Evolutionary conservation across 2,888 invertebrate species (phyloP).

Genomic region (Cerceris ruficornis): DNA sequence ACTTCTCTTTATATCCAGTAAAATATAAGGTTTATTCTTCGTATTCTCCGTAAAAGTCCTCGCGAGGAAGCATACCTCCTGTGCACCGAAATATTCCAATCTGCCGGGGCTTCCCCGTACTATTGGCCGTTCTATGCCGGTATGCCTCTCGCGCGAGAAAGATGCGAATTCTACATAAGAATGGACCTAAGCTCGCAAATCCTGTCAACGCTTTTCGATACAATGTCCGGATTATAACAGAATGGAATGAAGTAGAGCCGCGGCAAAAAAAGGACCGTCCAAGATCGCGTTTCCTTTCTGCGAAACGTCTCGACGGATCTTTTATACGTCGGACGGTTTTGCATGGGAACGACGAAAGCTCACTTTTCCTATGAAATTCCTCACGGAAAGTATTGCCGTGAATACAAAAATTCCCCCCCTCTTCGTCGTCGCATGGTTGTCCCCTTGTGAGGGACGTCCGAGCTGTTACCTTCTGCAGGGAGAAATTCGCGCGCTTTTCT

Average conservation of each 20-base stretch:
- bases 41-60: constrained; percentile 1
- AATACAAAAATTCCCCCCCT: constrained; percentile 19
- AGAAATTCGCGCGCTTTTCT: constrained; percentile 34
- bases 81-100: constrained; percentile 22
- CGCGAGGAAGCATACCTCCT: not conserved
- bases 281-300: constrained; percentile 11
- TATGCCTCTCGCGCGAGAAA: constrained; percentile 4
- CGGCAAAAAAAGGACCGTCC: constrained; percentile 1
- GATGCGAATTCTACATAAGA: constrained; percentile 5
- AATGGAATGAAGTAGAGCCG: constrained; percentile 17
- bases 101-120: not conserved
- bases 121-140: constrained; percentile 9
- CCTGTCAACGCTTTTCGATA: constrained; percentile 28
- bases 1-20: not conserved
- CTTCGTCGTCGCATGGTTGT: not conserved
- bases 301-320: constrained; percentile 34
- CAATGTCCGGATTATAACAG: constrained; percentile 26
- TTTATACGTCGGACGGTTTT: constrained; percentile 26
- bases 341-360: constrained; percentile 33
- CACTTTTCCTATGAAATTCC: constrained; percentile 26
- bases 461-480: not conserved
- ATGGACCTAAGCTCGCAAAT: constrained; percentile 18
- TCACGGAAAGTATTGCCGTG: constrained; percentile 11
- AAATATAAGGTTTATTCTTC: not conserved
- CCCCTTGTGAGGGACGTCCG: not conserved